phyloP scores from a whole-genome alignment of 1,140 invertebrate species.

The Dufourea novaeangliae region DNA sequence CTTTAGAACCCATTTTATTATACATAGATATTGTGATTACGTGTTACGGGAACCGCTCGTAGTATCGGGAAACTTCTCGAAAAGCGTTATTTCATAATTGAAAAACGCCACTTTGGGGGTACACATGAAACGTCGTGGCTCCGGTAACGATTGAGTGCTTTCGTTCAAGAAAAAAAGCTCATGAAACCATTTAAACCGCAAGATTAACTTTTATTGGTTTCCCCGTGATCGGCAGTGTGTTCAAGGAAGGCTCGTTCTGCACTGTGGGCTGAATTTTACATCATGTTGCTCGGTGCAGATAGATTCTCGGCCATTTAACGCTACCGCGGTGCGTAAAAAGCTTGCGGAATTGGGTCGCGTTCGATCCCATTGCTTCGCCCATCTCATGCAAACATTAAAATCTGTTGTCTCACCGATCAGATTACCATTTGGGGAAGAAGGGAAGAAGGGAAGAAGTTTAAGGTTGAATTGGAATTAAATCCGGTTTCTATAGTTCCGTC shows the following conservation, averaged over 20 bases:
- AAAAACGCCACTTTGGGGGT: background rate
- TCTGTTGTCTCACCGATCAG: no score
- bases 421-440: no score
- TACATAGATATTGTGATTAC: no score
- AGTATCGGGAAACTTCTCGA: background rate
- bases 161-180: background rate
- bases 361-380: background rate
- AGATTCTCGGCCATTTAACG: background rate
- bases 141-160: no score
- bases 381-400: background rate
- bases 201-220: constrained; percentile 19
- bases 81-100: background rate
- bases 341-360: background rate
- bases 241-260: background rate
- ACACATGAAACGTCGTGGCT: background rate
- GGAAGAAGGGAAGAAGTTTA: no score
- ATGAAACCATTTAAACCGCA: background rate
- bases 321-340: background rate
- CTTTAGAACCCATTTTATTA: no score
- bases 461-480: background rate
- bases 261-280: background rate
- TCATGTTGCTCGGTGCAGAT: background rate
- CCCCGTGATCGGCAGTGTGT: no score
- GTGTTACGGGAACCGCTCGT: no score
- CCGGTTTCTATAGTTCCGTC: background rate